Conservation (phyloP, 2,888 invertebrate species). For the Oscheius sp. region DNA sequence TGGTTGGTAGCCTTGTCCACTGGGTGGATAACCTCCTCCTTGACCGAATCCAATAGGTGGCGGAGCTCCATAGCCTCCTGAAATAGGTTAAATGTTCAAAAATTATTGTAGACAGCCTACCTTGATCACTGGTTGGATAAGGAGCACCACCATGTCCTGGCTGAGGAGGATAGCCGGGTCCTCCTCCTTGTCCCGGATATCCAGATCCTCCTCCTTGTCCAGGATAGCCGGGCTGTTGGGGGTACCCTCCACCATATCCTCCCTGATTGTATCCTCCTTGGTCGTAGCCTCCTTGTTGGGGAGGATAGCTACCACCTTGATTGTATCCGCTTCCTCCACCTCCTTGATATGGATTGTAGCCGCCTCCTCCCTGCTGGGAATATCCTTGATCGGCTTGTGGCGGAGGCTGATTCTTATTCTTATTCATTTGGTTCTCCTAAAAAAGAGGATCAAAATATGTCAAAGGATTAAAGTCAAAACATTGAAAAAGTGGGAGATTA, state of each 20-base stretch:
- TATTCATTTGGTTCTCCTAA: constrained; percentile 26
- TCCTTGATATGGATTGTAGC: neutral
- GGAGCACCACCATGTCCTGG: neutral
- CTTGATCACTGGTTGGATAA: neutral
- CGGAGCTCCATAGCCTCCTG: constrained; percentile 23
- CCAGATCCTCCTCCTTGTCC: no score
- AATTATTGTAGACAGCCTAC: neutral
- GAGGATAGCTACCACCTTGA: constrained; percentile 10
- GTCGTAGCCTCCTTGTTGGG: constrained; percentile 22
- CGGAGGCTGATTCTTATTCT: constrained; percentile 22
- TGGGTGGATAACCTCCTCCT: constrained; percentile 29
- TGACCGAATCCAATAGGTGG: constrained; percentile 21
- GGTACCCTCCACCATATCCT: neutral
- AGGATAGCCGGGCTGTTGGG: constrained; percentile 33
- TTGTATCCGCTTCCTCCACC: constrained; percentile 19
- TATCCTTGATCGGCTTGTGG: neutral
- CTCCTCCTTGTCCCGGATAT: constrained; percentile 41
- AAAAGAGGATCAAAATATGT: neutral
- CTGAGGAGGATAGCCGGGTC: constrained; percentile 29
- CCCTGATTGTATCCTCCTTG: constrained; percentile 34
- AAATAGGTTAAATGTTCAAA: neutral
- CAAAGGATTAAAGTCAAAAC: neutral
- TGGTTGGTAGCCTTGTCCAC: neutral
- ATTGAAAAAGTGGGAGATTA: no score
- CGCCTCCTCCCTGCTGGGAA: constrained; percentile 37